Evolutionary conservation across 2,888 invertebrate genomes (phyloP), one percentile per base, ranked within the genome.

Genomic region (Chironomus tentans): DNA sequence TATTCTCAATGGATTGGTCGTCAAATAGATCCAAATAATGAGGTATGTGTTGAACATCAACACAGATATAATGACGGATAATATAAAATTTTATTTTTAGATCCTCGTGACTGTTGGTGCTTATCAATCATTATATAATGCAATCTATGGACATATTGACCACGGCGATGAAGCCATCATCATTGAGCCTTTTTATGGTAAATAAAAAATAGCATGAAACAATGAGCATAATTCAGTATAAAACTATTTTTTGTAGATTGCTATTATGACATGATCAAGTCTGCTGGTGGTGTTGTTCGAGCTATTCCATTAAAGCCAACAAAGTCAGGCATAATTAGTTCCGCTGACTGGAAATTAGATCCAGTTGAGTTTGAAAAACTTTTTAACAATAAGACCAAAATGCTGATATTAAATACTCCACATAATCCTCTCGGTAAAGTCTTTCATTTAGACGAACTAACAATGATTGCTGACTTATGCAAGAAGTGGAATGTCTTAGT

Each of bases 351-450:
- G 95, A 89, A 90, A 2, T 85, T 98, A 13, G 95, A 99, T 82
- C 89, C 90, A 76, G 84, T 87, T 5, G 95, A 97, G 82, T 83
- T 99, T 46, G 88, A 88, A 76, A 86, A 87, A 0, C 85, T 95
- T 7, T 98, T 99, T 83, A 96, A 88, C 79, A 81, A 85, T 2
- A 94, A 92, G 82, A 99, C 99, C 0, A 99, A 99, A 87, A 90
- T 93, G 83, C 90, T 99, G 2, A 92, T 99, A 76, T 80, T 98
- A n/a, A 99, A 98, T 84, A 98, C 97, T 0, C 99, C 99, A 0
- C 94, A 99, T 84, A 99, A 99, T 85, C 99, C 99, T 0, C 83
- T 96, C 0, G 99, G 99, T 68, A 99, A 99, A 85, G 73, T 73
- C 13, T 92, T 91, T 81, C 88, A 87, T 0, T 79, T 81, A 48